These are phyloP conservation scores for Gephyroberyx darwinii DNA, from an alignment of 2,797 vertebrate species.

Conservation along the genomic window DNA sequence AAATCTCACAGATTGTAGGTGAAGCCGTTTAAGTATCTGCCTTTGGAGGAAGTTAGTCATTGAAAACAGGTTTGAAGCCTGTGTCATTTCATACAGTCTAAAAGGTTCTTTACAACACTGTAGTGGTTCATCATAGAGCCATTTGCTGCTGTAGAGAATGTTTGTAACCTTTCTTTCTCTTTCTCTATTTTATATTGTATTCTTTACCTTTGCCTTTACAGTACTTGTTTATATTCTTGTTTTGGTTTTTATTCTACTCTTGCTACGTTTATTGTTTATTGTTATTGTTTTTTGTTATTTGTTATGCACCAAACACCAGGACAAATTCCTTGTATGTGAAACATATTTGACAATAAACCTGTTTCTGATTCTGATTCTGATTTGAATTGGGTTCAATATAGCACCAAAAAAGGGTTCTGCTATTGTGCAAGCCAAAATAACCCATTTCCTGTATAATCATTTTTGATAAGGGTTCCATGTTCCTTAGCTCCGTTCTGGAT, in stretches of 20 bases:
- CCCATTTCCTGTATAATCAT: constrained; percentile 25
- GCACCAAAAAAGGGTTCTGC: constrained; percentile 1
- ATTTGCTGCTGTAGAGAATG: not conserved
- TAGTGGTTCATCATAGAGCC: constrained; percentile 10
- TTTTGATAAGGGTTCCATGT: constrained; percentile 29
- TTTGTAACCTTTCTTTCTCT: too few relatives aligned
- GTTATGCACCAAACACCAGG: too few relatives aligned
- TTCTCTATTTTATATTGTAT: too few relatives aligned
- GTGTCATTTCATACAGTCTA: constrained; percentile 14
- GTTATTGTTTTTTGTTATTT: too few relatives aligned
- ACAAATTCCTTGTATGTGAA: too few relatives aligned
- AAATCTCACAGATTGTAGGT: constrained; percentile 44
- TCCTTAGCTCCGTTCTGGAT: constrained; percentile 57
- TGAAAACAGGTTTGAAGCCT: constrained; percentile 40
- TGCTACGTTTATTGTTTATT: too few relatives aligned
- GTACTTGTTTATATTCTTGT: too few relatives aligned
- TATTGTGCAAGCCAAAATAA: constrained; percentile 21
- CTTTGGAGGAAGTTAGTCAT: constrained; percentile 29
- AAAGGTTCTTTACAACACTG: constrained; percentile 8
- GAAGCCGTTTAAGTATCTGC: constrained; percentile 47
- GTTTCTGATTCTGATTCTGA: too few relatives aligned
- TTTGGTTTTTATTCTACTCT: too few relatives aligned
- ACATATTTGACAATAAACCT: too few relatives aligned
- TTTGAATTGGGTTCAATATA: not conserved
- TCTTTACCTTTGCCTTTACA: too few relatives aligned